Evolutionary conservation across 2,888 invertebrate genomes (phyloP), one percentile per base, ranked within the genome.

Genomic region (Lagria hirta): DNA sequence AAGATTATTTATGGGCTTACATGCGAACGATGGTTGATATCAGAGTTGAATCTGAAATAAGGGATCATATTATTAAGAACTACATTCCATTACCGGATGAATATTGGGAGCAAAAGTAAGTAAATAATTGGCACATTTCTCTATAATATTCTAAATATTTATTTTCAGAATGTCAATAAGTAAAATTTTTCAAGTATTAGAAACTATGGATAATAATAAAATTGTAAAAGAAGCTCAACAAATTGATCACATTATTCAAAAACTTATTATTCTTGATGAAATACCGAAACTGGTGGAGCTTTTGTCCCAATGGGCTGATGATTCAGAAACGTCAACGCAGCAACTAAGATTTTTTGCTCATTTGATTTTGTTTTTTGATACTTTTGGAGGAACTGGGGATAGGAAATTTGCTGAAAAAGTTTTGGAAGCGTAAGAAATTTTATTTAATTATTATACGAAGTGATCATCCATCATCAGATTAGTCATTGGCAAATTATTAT

Each of bases 1-100:
- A 89, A 61, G 96, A 97, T 69, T 74, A 86, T 48, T 73, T 96
- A 14, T 97, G 96, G 96, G 88, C 91, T 1, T 85, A 91, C 67
- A 75, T 91, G 51, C 83, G 82, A 62, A 81, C 84, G 0, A 81
- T 90, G 65, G 84, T 94, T 44, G 94, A 95, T 65, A 81, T 86
- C 7, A 78, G 85, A 51, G 91, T 94, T 0, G 95, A 96, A 65
- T 82, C 81, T 40, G 86, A 88, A 70, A 74, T 89, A 15, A 72
- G 86, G 18, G 77, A 79, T 32, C 24, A 34, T 3, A 77, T 79
- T 53, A 65, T 76, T 14, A 77, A 74, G 55, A 68, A 69, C 3
- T 82, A 81, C 54, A 66, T 73, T 11, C 60, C 73, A 1, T 73
- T 85, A 73, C 83, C 84, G 0, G 78, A 80, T n/a, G 77, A 76